These are phyloP conservation scores for Drosophila setosimentum DNA, from an alignment of 2,888 invertebrate species.

Conservation along the genomic window DNA sequence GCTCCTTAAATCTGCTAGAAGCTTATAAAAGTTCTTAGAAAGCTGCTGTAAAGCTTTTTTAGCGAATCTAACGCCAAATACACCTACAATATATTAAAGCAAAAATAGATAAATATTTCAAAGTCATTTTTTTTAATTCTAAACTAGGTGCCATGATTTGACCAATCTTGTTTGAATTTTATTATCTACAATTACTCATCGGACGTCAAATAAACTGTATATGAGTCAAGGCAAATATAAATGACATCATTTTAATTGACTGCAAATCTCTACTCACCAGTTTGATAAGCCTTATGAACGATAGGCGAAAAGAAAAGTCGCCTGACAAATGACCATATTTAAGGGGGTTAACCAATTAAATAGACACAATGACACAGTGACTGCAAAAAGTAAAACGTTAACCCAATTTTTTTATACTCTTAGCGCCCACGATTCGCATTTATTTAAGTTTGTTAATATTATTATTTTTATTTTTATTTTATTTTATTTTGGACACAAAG, in stretches of 20 bases:
- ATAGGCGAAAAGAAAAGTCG: neutral
- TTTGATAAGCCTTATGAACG: conserved; percentile 41
- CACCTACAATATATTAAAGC: neutral
- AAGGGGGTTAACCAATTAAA: conserved; percentile 12
- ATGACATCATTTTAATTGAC: conserved; percentile 50
- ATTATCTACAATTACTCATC: neutral
- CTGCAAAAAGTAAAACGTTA: conserved; percentile 6
- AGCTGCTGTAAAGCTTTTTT: neutral
- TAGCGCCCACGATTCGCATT: conserved; percentile 21
- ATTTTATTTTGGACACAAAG: conserved; percentile 43
- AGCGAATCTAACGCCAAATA: neutral
- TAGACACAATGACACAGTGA: conserved; percentile 15
- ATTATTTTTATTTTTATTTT: neutral
- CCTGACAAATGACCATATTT: neutral
- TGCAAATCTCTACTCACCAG: conserved; percentile 25
- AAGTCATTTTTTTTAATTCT: neutral
- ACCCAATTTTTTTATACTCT: conserved; percentile 35
- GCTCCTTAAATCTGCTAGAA: neutral
- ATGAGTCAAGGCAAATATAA: neutral
- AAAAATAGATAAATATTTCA: neutral
- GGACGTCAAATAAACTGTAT: conserved; percentile 1
- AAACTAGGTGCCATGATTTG: neutral
- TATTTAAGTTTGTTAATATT: neutral
- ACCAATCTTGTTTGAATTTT: neutral
- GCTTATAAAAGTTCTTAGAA: neutral